These are phyloP conservation scores for Drosophila longiperda DNA, from an alignment of 2,888 invertebrate species.

Conservation along the genomic window DNA sequence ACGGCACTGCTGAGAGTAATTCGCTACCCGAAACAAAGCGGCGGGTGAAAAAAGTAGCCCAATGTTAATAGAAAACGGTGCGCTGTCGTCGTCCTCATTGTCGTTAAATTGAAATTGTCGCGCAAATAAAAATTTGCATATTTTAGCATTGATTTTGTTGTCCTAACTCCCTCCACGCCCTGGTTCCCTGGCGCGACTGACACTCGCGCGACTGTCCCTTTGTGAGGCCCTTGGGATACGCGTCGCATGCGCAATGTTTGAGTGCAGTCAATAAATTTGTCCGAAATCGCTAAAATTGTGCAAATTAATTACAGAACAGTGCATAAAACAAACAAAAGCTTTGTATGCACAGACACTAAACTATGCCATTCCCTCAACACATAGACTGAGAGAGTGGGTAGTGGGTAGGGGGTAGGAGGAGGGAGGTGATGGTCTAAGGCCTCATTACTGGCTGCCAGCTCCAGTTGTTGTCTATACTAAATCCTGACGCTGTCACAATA, in stretches of 20 bases:
- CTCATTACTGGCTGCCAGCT: slow-evolving; percentile 76
- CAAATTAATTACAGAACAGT: slow-evolving; percentile 66
- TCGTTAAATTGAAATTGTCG: slow-evolving; percentile 83
- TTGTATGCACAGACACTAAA: slow-evolving; percentile 39
- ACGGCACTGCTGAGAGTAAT: slow-evolving; percentile 82
- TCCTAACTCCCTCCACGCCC: background rate
- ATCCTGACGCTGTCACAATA: slow-evolving; percentile 80
- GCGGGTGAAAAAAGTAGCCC: slow-evolving; percentile 40
- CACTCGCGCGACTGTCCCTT: slow-evolving; percentile 12
- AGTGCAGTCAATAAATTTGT: slow-evolving; percentile 69
- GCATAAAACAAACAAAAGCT: slow-evolving; percentile 48
- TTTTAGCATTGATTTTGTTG: slow-evolving; percentile 78
- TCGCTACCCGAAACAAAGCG: slow-evolving; percentile 56
- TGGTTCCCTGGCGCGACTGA: background rate
- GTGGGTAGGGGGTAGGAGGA: too few species aligned
- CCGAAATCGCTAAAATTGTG: slow-evolving; percentile 51
- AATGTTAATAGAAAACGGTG: slow-evolving; percentile 75
- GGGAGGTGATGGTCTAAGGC: slow-evolving; percentile 9
- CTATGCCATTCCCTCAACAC: slow-evolving; percentile 19
- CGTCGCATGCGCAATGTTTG: slow-evolving; percentile 70
- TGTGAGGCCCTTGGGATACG: slow-evolving; percentile 47
- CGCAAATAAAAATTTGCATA: slow-evolving; percentile 83
- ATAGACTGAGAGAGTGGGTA: background rate
- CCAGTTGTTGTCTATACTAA: slow-evolving; percentile 71
- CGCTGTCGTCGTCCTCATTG: slow-evolving; percentile 51